Percentiles rank a stretch among this genome's conserved stretches.
Conservation (phyloP, 2,113 vertebrate genomes). For the Callocephalon fimbriatum region DNA sequence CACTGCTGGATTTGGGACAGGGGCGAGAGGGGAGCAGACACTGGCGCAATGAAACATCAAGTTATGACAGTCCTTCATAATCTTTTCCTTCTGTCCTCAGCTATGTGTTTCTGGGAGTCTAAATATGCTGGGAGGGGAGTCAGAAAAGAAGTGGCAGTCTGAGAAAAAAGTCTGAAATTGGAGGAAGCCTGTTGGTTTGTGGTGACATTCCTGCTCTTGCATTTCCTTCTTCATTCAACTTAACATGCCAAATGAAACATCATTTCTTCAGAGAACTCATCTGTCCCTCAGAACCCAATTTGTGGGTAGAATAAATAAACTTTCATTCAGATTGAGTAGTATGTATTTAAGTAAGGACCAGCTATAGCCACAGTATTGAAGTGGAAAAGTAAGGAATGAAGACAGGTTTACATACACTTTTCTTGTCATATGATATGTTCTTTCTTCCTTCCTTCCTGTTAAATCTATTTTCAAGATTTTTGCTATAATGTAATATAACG, state of each 20-base stretch:
- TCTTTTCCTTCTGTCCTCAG: neutral
- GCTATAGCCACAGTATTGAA: neutral
- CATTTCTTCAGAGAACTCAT: neutral
- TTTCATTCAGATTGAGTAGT: neutral
- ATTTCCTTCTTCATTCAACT: neutral
- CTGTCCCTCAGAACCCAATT: neutral
- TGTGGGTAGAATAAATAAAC: neutral
- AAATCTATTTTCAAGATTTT: neutral
- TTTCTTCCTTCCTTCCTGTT: neutral
- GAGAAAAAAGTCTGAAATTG: neutral
- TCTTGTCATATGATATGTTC: neutral
- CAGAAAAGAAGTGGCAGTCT: neutral
- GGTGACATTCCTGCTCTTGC: neutral
- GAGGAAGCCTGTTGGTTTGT: neutral
- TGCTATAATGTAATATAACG: neutral
- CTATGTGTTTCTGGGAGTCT: neutral
- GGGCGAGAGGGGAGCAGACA: neutral
- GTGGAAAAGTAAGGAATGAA: neutral
- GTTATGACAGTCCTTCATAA: neutral
- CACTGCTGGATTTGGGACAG: neutral
- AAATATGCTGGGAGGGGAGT: neutral
- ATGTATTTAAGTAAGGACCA: neutral
- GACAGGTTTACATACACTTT: neutral
- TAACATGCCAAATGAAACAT: neutral
- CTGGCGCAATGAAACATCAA: rapidly evolving